A percentile compares a stretch with the other conserved stretches of the same genome.
phyloP scores from a whole-genome alignment of 2,888 invertebrate species.

The Theretra japonica region DNA sequence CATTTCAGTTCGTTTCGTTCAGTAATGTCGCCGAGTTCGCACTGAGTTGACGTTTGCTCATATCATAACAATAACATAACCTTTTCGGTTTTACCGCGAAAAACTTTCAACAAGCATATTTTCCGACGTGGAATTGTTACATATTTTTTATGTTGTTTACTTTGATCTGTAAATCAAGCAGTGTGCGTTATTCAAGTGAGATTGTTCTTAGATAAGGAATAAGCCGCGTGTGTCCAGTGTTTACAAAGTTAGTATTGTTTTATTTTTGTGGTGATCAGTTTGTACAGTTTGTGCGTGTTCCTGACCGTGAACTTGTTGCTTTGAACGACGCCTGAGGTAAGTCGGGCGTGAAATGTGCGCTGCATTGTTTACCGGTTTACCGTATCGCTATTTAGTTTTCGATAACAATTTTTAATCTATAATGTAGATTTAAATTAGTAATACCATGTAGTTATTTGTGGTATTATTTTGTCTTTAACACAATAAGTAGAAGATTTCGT shows the following conservation, averaged over 20 bases:
- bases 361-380: not conserved
- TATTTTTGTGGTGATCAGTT: slow-evolving; percentile 59
- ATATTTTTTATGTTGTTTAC: not conserved
- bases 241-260: slow-evolving; percentile 70
- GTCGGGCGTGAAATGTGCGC: slow-evolving; percentile 39
- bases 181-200: not conserved
- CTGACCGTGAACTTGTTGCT: slow-evolving; percentile 72
- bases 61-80: slow-evolving; percentile 73
- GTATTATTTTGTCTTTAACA: not conserved
- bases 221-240: slow-evolving; percentile 62
- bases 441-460: not conserved
- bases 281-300: slow-evolving; percentile 57
- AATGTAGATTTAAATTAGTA: not conserved
- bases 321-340: slow-evolving; percentile 61
- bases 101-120: slow-evolving; percentile 10
- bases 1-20: slow-evolving; percentile 58
- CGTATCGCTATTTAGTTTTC: slow-evolving; percentile 5
- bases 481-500: not conserved
- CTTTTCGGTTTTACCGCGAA: slow-evolving; percentile 56
- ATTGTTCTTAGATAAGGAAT: slow-evolving; percentile 26
- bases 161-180: not conserved
- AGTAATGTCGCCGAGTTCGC: slow-evolving; percentile 65
- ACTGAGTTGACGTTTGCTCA: slow-evolving; percentile 52
- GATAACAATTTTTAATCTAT: slow-evolving; percentile 20
- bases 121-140: not conserved